Evolutionary conservation across 2,888 invertebrate species (phyloP), one percentile per base, ranked within the genome.

Genomic region (Cataglyphis livida): DNA sequence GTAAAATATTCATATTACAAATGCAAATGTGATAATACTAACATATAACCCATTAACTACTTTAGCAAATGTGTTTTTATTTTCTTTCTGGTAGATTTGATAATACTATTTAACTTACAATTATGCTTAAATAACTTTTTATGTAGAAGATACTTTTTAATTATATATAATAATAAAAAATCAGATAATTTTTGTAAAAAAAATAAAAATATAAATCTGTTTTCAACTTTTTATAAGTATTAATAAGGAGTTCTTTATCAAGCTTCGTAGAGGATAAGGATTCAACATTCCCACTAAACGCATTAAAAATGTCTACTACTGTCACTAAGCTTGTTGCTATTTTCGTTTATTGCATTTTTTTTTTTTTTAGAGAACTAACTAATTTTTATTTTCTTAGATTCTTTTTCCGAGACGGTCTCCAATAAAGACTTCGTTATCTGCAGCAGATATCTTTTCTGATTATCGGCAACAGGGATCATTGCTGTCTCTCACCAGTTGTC

Each of bases 401-500:
- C 18, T 41, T 35, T 71, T 35, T 1, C 5, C n/a, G 9, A n/a
- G 3, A 54, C 6, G 3, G 12, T 54, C 6, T 38, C 6, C n/a
- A 21, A 15, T 38, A 7, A 25, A 41, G 10, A 10, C 5, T n/a
- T 18, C 48, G 51, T 66, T 76, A 76, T 66, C 75, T 38, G 54
- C 75, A 51, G 66, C 51, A n/a, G 38, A 76, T 66, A 76, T 66
- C 28, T 54, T 12, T 18, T 1, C 3, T 7, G 51, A 38, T 54
- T 25, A 12, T 51, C 51, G 35, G 35, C 51, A 12, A 54, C 38
- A 89, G 71, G 88, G 88, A 79, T 87, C 89, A 84, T 83, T 76
- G 83, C 28, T 64, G 73, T 21, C 25, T 66, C 83, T 84, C 87
- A 79, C 90, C 82, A 89, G 89, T 84, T 87, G 89, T 89, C 90